Percentiles rank a stretch among this genome's conserved stretches.
Conservation (phyloP, 2,113 vertebrate species). For the Caranx melampygus region DNA sequence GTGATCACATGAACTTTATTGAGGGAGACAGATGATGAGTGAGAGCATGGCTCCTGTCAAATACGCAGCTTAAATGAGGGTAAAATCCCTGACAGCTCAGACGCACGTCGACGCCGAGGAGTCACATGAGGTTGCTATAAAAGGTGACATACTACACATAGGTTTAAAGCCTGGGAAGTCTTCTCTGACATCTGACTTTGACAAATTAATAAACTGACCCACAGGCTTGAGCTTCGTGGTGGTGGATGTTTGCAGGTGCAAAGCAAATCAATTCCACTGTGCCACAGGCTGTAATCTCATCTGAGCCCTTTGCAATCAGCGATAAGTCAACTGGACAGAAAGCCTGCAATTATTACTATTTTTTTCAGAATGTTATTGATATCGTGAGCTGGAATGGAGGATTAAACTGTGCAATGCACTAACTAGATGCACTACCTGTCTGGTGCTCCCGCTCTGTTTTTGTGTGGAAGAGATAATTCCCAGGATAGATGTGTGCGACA, state of each 20-base stretch:
- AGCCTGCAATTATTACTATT: slow-evolving; percentile 29
- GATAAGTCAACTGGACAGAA: slow-evolving; percentile 44
- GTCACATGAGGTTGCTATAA: slow-evolving; percentile 16
- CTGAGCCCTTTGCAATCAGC: slow-evolving; percentile 47
- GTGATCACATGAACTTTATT: slow-evolving; percentile 31
- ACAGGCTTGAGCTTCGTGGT: slow-evolving; percentile 17
- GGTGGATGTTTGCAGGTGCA: slow-evolving; percentile 25
- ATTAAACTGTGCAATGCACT: not conserved
- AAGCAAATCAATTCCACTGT: slow-evolving; percentile 46
- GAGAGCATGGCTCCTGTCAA: slow-evolving; percentile 36
- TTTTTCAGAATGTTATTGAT: slow-evolving; percentile 22
- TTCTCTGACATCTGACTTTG: slow-evolving; percentile 24
- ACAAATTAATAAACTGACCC: slow-evolving; percentile 34
- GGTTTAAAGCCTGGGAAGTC: not conserved
- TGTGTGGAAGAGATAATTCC: no score
- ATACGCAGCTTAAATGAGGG: slow-evolving; percentile 35
- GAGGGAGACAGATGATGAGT: slow-evolving; percentile 49
- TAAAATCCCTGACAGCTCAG: slow-evolving; percentile 12
- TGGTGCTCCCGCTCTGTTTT: not conserved
- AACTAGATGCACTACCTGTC: not conserved
- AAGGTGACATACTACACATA: slow-evolving; percentile 1
- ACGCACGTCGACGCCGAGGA: slow-evolving; percentile 28
- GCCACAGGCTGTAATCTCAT: slow-evolving; percentile 43
- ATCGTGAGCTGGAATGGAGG: not conserved
- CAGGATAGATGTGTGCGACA: no score